Conservation (phyloP, 1,140 invertebrate genomes). For the Odontomachus brunneus region DNA sequence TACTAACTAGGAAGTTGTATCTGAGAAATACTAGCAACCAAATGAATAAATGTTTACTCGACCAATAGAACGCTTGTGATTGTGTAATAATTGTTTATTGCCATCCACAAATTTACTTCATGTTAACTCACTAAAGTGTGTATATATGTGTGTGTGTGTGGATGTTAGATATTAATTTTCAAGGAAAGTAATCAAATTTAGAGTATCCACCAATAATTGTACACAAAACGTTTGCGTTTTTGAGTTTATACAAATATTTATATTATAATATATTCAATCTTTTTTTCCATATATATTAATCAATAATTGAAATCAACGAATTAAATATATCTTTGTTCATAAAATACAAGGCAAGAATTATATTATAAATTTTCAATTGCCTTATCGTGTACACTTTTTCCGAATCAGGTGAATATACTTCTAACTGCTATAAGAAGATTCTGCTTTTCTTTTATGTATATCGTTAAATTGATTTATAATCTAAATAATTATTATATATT, state of each 20-base stretch:
- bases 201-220: too few relatives aligned
- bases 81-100: conserved; percentile 41
- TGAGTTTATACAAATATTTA: conserved; percentile 20
- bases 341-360: not conserved
- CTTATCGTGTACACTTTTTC: not conserved
- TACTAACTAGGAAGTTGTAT: conserved; percentile 15
- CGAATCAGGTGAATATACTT: conserved; percentile 18
- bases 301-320: conserved; percentile 1
- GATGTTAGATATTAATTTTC: not conserved
- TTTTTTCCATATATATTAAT: not conserved
- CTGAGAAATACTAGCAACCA: conserved; percentile 33
- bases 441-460: not conserved
- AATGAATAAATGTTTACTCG: conserved; percentile 1
- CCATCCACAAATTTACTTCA: conserved; percentile 19
- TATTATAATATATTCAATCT: not conserved
- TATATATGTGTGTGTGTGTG: not conserved
- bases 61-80: conserved; percentile 6
- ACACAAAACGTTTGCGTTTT: not conserved
- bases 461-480: conserved; percentile 15
- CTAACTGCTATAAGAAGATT: conserved; percentile 9
- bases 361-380: not conserved
- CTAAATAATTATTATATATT: conserved; percentile 62
- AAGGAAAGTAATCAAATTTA: not conserved
- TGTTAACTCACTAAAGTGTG: not conserved
- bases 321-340: not conserved